These are phyloP conservation scores for Scrobipalpa atriplicella DNA, from an alignment of 2,888 invertebrate species.

Conservation along the genomic window DNA sequence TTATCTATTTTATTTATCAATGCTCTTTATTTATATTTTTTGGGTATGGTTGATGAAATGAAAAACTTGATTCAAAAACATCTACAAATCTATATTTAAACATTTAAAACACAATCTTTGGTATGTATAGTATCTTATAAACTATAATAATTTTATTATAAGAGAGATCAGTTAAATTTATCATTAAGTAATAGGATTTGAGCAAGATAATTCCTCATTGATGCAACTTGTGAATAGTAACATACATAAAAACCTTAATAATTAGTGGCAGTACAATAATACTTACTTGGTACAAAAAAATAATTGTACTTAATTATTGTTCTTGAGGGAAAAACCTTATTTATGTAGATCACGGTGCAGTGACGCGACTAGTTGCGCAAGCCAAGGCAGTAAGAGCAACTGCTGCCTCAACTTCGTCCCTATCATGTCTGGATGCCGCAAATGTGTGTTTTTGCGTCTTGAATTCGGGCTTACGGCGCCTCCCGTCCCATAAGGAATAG, in stretches of 20 bases:
- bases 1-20: too few relatives aligned
- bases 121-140: conserved; percentile 57
- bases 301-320: conserved; percentile 16
- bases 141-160: conserved; percentile 45
- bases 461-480: conserved; percentile 58
- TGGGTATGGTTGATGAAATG: neutral
- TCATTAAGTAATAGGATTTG: conserved; percentile 41
- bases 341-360: conserved; percentile 48
- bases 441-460: conserved; percentile 54
- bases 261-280: conserved; percentile 18
- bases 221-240: conserved; percentile 1
- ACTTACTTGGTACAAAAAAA: conserved; percentile 15
- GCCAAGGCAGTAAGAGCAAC: conserved; percentile 88
- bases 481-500: conserved; percentile 85
- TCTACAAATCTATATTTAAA: conserved; percentile 35
- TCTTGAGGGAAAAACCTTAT: neutral
- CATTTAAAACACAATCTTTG: conserved; percentile 66
- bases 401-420: conserved; percentile 89
- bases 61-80: conserved; percentile 17
- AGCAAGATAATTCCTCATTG: conserved; percentile 29
- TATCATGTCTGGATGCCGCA: conserved; percentile 78
- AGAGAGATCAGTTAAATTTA: conserved; percentile 69
- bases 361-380: conserved; percentile 63
- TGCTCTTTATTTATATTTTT: neutral
- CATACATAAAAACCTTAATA: neutral